Percentiles rank a stretch among this genome's conserved stretches.
These are phyloP conservation scores for Thumatha senex DNA, from an alignment of 2,888 invertebrate genomes.

Conservation along the genomic window DNA sequence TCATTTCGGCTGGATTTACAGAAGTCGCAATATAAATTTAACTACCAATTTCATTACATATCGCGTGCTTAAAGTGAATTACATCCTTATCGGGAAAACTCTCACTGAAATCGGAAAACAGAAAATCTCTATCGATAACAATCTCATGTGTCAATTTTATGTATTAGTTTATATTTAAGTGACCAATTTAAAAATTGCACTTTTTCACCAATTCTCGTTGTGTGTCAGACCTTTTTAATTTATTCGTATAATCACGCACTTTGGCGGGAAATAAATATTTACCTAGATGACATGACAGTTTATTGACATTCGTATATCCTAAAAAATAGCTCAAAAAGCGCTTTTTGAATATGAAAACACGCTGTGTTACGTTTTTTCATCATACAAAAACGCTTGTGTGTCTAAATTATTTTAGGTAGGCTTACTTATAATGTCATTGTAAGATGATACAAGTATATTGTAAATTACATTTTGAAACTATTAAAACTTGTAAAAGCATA, in stretches of 20 bases:
- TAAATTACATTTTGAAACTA: too few relatives aligned
- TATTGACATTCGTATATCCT: constrained; percentile 5
- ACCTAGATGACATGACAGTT: constrained; percentile 40
- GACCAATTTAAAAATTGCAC: constrained; percentile 20
- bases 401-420: too few relatives aligned
- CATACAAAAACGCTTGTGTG: too few relatives aligned
- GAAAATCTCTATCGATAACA: constrained; percentile 39
- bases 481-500: too few relatives aligned
- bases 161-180: constrained; percentile 39
- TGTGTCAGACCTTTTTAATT: constrained; percentile 31
- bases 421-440: too few relatives aligned
- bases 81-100: too few relatives aligned
- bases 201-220: background rate
- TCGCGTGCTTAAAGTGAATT: constrained; percentile 10
- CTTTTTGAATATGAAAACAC: constrained; percentile 13
- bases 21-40: constrained; percentile 11
- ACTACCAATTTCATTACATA: constrained; percentile 26
- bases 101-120: constrained; percentile 39
- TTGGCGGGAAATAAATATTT: constrained; percentile 55
- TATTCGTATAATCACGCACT: constrained; percentile 44
- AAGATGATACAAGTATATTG: too few relatives aligned
- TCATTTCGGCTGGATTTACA: constrained; percentile 35
- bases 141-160: constrained; percentile 48
- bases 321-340: constrained; percentile 31
- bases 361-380: too few relatives aligned